These are phyloP conservation scores for Chloroceryle aenea DNA, from an alignment of 2,113 vertebrate species.

Conservation along the genomic window DNA sequence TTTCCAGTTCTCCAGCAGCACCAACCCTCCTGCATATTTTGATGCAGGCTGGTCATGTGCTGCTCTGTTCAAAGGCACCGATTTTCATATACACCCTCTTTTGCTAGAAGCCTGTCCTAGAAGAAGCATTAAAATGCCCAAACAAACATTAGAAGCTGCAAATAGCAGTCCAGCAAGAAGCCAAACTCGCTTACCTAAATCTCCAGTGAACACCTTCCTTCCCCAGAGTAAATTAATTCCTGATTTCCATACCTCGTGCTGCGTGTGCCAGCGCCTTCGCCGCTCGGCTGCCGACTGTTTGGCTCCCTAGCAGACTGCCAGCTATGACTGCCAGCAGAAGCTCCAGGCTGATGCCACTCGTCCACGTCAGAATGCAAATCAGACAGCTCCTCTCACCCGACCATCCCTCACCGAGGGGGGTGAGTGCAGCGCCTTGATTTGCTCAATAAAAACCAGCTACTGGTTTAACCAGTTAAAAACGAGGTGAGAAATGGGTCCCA, in stretches of 20 bases:
- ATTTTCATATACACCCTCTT: background rate
- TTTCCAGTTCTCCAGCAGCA: background rate
- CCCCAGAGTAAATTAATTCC: background rate
- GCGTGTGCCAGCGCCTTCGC: background rate
- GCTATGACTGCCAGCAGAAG: fast-evolving
- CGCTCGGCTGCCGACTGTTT: background rate
- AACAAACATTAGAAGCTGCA: background rate
- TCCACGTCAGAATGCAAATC: conserved; percentile 21
- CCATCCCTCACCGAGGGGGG: background rate
- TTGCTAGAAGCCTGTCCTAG: background rate
- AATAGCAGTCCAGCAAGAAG: background rate
- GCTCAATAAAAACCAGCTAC: background rate
- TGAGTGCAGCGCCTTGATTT: background rate
- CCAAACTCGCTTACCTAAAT: background rate
- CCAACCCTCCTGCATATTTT: background rate
- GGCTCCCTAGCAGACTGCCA: background rate
- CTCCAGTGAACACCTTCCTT: background rate
- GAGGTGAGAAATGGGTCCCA: background rate
- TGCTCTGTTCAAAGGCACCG: background rate
- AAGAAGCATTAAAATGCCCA: background rate
- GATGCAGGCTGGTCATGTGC: background rate
- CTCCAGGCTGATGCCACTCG: background rate
- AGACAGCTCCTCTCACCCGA: background rate
- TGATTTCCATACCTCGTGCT: background rate
- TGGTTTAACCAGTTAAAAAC: background rate